Base-by-base conservation (phyloP, 2,888 invertebrate species). In the Tuta absoluta region DNA sequence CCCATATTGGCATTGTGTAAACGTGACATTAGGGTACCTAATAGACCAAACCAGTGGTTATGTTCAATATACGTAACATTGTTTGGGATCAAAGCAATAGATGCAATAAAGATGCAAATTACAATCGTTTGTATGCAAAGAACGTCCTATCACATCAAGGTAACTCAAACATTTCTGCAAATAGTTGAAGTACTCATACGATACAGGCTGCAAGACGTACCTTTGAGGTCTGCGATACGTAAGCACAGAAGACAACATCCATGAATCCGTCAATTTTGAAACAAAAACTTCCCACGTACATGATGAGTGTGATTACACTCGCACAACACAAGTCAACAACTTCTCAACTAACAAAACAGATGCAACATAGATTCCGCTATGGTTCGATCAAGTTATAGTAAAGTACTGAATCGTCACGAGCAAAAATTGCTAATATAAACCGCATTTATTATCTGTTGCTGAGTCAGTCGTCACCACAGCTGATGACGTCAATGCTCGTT, bases 231-330 rank as follows among this genome's bases (percentile, higher is more conserved):
- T 75, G 82, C 14, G 76, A 75, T 14, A 86, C 74, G 66, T 91
- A 91, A 62, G 79, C 88, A 71, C 85, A 89, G 64, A 84, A 89
- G 0, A 90, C 91, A 41, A 90, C 89, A 84, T 91, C 91, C 81
- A 86, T 79, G 70, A 91, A 91, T 68, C 85, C 86, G 68, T 89
- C 85, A 33, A 90, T 85, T 59, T 80, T 82, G 41, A 87, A 81
- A 76, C 83, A 84, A 69, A 87, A 79, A 71, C 81, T 80, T 67
- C 82, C 85, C 2, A 87, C 77, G 77, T 85, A 85, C 90, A 90
- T 90, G 65, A 68, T 81, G 64, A 65, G 49, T 41, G 60, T 57
- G 63, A 62, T 33, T 7, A 33, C 41, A 64, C 19, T 49, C 14
- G 58, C 56, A 62, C 57, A 62, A 49, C 58, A 63, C 61, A 62